phyloP scores from a whole-genome alignment of 2,888 invertebrate species.

The Leptopterna dolabrata region DNA sequence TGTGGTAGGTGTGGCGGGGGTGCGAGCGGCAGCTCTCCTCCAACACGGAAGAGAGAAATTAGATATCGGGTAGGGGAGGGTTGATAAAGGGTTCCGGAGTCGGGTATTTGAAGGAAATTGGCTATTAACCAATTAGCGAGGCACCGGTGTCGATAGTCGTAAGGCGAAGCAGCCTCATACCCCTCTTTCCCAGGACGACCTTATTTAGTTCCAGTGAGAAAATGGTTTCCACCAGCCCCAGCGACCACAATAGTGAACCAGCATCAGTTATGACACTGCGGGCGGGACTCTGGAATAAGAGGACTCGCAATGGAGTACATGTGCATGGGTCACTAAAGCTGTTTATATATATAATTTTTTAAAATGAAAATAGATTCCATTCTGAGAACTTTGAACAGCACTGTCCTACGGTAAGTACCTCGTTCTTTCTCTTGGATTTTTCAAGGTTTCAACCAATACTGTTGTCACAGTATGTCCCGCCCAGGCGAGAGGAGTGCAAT shows the following conservation, averaged over 20 bases:
- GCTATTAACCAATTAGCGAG: conserved; percentile 53
- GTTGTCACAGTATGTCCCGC: too few relatives aligned
- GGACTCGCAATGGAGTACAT: too few relatives aligned
- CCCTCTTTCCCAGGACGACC: not conserved
- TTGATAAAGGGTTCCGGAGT: conserved; percentile 36
- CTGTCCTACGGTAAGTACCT: too few relatives aligned
- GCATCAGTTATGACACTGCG: not conserved
- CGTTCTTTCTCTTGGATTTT: too few relatives aligned
- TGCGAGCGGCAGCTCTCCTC: not conserved
- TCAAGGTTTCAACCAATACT: too few relatives aligned
- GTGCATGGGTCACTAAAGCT: too few relatives aligned
- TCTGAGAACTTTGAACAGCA: too few relatives aligned
- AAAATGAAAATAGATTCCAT: too few relatives aligned
- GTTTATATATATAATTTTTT: too few relatives aligned
- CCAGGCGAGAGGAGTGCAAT: too few relatives aligned
- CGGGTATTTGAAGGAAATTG: conserved; percentile 52
- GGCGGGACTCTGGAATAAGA: too few relatives aligned
- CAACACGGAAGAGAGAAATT: conserved; percentile 13
- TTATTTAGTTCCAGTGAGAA: not conserved
- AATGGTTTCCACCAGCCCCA: not conserved
- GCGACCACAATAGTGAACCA: not conserved
- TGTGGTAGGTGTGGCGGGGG: not conserved
- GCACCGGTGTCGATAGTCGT: conserved; percentile 45
- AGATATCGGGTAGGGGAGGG: conserved; percentile 44
- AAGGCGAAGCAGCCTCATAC: conserved; percentile 45